A percentile compares a stretch with the other conserved stretches of the same genome.
Evolutionary conservation across 2,113 vertebrate genomes (phyloP).

Genomic region (Bettongia penicillata): DNA sequence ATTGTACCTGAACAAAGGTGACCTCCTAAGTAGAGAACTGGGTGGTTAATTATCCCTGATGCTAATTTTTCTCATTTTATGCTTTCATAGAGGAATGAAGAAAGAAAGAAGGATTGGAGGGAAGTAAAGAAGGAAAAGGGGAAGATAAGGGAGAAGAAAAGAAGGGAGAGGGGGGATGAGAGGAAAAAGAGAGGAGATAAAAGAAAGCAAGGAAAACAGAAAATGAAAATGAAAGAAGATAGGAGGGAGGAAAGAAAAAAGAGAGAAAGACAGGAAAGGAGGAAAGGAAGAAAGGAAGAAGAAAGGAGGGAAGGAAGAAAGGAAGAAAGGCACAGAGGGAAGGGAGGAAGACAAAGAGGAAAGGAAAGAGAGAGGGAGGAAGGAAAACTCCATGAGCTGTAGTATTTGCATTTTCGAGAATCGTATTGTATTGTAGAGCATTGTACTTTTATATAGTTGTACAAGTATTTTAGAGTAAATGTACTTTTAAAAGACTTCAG

Average conservation of each 20-base stretch:
- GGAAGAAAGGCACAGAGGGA: too few species aligned
- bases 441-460: not conserved
- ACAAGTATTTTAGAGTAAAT: not conserved
- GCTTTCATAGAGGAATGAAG: not conserved
- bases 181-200: not conserved
- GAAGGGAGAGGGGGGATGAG: not conserved
- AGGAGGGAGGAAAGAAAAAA: not conserved
- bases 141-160: not conserved
- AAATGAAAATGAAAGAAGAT: too few species aligned
- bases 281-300: fast-evolving
- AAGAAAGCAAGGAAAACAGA: not conserved
- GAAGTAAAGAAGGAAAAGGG: not conserved
- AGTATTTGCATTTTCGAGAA: constrained; percentile 5
- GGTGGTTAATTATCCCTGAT: fast-evolving
- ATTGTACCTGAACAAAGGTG: constrained; percentile 25
- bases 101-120: not conserved
- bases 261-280: not conserved
- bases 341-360: not conserved
- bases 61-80: not conserved
- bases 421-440: not conserved
- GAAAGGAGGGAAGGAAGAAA: not conserved
- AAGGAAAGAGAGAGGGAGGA: not conserved
- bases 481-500: not conserved
- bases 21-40: constrained; percentile 1
- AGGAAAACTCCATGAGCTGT: not conserved